Base-by-base conservation (phyloP, 2,797 vertebrate genomes). In the Myoxocephalus aenaeus region DNA sequence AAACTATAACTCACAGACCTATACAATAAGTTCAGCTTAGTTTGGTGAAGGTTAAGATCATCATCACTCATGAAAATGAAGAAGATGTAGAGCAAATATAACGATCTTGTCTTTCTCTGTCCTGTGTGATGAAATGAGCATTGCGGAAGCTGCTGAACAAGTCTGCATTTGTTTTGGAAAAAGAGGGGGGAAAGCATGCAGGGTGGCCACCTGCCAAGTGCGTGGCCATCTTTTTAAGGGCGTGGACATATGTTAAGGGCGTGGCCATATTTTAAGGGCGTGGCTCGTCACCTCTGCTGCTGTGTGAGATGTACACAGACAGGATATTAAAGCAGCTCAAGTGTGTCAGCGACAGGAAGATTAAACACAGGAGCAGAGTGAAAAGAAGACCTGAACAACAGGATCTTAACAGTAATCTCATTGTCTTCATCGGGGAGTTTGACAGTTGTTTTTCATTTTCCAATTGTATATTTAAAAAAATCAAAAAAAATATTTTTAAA, bases 141-240 rank as follows among this genome's bases (percentile, higher is more conserved):
- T 38, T 51, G 2, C 10, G 13, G 0, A 65, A 70, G 51, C 40
- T 40, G 18, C 15, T 17, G 8, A 62, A 61, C 54, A 2, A 42
- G 69, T 69, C 59, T 46, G 27, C 11, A 0, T 34, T 29, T 7
- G 7, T 38, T 70, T 25, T 20, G 10, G 1, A 50, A 71, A 15
- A 54, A 42, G 10, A 9, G 18, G 13, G 14, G 10, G 18, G 29
- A 40, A 40, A 36, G 14, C 14, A 0, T 15, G 22, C 10, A 10
- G 7, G 25, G 38, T 40, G 38, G 10, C 51, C 7, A 2, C n/a
- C 25, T 59, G 63, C 51, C 66, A 69, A 50, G 36, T 71, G 74
- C 27, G 73, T 38, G 64, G 59, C 38, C 38, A 40, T 40, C 38
- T 1, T 34, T 34, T 7, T 5, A 69, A 56, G 36, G 74, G 74